A percentile compares a stretch with the other conserved stretches of the same genome.
Conservation (phyloP, 2,888 invertebrate species). For the Caenorhabditis drosophilae region DNA sequence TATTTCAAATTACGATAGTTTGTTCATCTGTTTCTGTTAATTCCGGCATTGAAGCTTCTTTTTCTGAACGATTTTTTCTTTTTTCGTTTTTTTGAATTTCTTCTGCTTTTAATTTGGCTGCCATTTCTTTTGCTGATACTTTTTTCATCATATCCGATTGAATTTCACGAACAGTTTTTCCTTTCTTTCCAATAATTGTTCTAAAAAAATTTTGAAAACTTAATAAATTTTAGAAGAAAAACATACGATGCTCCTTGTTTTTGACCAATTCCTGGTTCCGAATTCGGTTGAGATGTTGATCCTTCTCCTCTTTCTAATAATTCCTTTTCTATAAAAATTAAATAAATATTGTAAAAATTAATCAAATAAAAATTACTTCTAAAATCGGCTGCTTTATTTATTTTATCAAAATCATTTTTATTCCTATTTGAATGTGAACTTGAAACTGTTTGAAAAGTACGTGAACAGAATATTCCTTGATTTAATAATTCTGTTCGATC, state of each 20-base stretch:
- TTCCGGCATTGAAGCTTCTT: too few relatives aligned
- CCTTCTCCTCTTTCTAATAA: background rate
- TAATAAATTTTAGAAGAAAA: background rate
- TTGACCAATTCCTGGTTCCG: background rate
- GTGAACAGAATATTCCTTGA: too few relatives aligned
- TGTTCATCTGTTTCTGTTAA: too few relatives aligned
- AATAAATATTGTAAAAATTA: background rate
- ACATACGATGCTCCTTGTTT: slow-evolving; percentile 1
- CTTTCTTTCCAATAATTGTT: slow-evolving; percentile 36
- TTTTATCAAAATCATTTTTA: slow-evolving; percentile 12
- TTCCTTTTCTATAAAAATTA: slow-evolving; percentile 4
- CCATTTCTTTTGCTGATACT: slow-evolving; percentile 29
- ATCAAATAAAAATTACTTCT: slow-evolving; percentile 7
- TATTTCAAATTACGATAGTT: too few relatives aligned
- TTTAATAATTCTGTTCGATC: too few relatives aligned
- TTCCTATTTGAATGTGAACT: too few relatives aligned
- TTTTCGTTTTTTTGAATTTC: too few relatives aligned
- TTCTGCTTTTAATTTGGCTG: slow-evolving; percentile 21
- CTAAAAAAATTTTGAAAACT: background rate
- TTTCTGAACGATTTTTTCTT: too few relatives aligned
- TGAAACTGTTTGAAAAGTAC: too few relatives aligned
- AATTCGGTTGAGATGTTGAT: background rate
- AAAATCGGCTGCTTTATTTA: slow-evolving; percentile 3
- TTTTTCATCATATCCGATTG: slow-evolving; percentile 37
- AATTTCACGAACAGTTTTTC: slow-evolving; percentile 29